These are phyloP conservation scores for Hydrocynus forskahlii DNA, from an alignment of 2,797 vertebrate genomes.

Conservation along the genomic window DNA sequence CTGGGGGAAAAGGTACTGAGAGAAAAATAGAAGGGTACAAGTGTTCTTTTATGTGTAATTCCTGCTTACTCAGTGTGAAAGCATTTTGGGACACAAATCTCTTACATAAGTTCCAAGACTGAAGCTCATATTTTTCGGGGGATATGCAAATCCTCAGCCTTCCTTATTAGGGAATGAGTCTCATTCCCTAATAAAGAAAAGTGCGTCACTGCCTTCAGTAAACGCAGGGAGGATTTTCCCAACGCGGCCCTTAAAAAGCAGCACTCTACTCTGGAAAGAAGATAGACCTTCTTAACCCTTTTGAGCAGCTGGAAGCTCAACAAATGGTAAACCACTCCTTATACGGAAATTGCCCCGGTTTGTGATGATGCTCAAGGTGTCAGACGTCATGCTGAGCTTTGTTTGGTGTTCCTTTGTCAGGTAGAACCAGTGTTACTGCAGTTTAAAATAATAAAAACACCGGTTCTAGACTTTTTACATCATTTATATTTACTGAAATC, in stretches of 20 bases:
- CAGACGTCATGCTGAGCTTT: no score
- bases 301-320: no score
- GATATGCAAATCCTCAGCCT: conserved; percentile 56
- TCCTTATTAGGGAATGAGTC: conserved; percentile 58
- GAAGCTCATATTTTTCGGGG: conserved; percentile 48
- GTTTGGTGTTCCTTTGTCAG: no score
- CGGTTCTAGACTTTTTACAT: no score
- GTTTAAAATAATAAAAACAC: no score
- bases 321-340: no score
- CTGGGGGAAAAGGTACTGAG: conserved; percentile 38
- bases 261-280: background rate
- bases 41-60: conserved; percentile 31
- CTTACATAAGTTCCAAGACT: conserved; percentile 48
- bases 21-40: conserved; percentile 28
- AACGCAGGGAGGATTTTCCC: background rate
- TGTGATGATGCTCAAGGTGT: no score
- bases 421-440: no score
- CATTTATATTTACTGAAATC: no score
- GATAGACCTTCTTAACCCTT: no score
- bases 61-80: conserved; percentile 42
- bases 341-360: no score
- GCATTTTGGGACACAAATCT: conserved; percentile 35
- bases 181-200: no score
- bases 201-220: conserved; percentile 51
- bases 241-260: background rate